Evolutionary conservation across 2,113 vertebrate species (phyloP).

Genomic region (Nerophis lumbriciformis): DNA sequence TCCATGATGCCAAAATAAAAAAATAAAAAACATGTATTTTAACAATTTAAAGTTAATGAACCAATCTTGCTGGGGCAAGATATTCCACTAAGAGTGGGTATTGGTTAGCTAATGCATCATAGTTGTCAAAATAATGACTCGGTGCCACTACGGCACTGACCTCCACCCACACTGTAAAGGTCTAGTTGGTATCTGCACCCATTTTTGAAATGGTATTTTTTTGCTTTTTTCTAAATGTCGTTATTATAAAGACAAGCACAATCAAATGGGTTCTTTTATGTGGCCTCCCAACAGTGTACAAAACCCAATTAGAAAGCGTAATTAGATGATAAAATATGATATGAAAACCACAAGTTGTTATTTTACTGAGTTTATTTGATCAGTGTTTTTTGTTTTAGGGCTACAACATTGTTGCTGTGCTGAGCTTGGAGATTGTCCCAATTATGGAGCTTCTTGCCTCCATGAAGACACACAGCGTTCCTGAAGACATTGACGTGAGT

Average conservation of each 20-base stretch:
- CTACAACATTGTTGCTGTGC: constrained; percentile 90
- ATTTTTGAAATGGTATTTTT: no score
- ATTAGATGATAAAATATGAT: not conserved
- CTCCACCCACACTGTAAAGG: not conserved
- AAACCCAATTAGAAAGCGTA: no score
- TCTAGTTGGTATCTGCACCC: not conserved
- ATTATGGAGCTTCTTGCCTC: constrained; percentile 95
- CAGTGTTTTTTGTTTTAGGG: constrained; percentile 67
- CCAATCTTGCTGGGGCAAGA: no score
- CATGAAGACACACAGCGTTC: constrained; percentile 92
- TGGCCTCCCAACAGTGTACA: no score
- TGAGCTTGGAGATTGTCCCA: constrained; percentile 90
- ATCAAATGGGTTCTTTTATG: no score
- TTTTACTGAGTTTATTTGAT: not conserved
- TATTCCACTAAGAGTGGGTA: no score
- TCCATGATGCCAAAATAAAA: no score
- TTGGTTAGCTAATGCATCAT: no score
- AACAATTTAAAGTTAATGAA: no score
- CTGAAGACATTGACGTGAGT: constrained; percentile 90
- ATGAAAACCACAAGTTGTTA: not conserved
- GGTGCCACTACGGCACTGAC: not conserved
- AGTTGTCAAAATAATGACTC: not conserved
- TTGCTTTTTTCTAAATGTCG: no score
- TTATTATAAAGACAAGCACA: no score
- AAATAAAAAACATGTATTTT: no score